Evolutionary conservation across 2,113 vertebrate species (phyloP).

Genomic region (Lepidothrix coronata): DNA sequence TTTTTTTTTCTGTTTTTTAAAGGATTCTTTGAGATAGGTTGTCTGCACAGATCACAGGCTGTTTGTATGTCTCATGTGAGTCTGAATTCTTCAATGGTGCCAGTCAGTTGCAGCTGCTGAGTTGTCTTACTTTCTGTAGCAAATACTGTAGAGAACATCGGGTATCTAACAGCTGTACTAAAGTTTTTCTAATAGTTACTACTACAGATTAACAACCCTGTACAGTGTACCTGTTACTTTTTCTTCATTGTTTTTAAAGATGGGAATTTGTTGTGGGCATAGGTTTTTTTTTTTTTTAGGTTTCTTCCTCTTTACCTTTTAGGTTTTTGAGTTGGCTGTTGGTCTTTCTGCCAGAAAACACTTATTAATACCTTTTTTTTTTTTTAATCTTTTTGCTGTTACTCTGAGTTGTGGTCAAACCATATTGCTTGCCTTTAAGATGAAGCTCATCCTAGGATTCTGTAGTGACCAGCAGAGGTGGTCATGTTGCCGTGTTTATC

Average conservation of each 20-base stretch:
- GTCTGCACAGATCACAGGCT: not conserved
- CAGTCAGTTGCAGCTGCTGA: not conserved
- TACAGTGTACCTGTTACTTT: not conserved
- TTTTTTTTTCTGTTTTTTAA: not conserved
- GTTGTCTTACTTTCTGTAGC: not conserved
- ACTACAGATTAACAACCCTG: not conserved
- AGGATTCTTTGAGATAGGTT: not conserved
- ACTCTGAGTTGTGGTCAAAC: not conserved
- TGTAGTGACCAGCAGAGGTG: not conserved
- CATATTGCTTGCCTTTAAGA: not conserved
- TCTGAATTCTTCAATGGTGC: not conserved
- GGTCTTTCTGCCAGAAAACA: not conserved
- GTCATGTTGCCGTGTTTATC: not conserved
- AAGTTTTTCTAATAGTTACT: not conserved
- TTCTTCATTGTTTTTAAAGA: not conserved
- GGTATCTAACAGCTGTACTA: not conserved
- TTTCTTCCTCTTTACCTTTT: not conserved
- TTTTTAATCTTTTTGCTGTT: not conserved
- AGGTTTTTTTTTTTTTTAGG: not conserved
- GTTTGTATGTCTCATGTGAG: accelerated
- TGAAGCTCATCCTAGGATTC: not conserved
- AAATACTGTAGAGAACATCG: not conserved
- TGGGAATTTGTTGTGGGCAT: not conserved
- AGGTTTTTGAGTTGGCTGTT: not conserved
- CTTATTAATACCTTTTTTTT: accelerated